Percentiles rank a stretch among this genome's conserved stretches.
Conservation (phyloP, 2,888 invertebrate genomes). For the Plebejus argus region DNA sequence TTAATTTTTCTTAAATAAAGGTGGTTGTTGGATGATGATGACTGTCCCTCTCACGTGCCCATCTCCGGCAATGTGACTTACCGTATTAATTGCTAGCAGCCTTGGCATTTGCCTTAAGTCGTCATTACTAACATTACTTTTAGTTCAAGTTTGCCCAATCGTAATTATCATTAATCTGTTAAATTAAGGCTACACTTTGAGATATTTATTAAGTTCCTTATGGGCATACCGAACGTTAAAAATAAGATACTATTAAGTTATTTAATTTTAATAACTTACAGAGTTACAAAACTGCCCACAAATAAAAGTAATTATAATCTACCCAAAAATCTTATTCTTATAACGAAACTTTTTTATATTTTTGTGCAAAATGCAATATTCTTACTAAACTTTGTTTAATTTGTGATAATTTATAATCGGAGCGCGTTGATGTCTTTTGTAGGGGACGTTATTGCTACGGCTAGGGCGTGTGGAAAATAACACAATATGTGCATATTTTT, state of each 20-base stretch:
- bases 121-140: slow-evolving; percentile 8
- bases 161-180: not conserved
- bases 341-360: too few species aligned
- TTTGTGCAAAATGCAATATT: not conserved
- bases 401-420: not conserved
- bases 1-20: not conserved
- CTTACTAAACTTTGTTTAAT: not conserved
- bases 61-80: not conserved
- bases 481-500: not conserved
- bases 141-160: not conserved
- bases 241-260: not conserved
- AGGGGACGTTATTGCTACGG: not conserved
- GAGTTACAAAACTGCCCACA: too few species aligned
- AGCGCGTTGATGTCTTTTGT: slow-evolving; percentile 23
- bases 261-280: too few species aligned
- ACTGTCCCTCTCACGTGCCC: not conserved
- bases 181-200: not conserved
- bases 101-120: not conserved
- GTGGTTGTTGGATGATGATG: not conserved
- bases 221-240: not conserved
- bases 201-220: not conserved
- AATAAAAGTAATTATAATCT: too few species aligned
- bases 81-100: not conserved
- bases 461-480: not conserved
- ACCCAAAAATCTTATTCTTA: too few species aligned